phyloP scores from a whole-genome alignment of 2,888 invertebrate species.

The Nudaria mundana region DNA sequence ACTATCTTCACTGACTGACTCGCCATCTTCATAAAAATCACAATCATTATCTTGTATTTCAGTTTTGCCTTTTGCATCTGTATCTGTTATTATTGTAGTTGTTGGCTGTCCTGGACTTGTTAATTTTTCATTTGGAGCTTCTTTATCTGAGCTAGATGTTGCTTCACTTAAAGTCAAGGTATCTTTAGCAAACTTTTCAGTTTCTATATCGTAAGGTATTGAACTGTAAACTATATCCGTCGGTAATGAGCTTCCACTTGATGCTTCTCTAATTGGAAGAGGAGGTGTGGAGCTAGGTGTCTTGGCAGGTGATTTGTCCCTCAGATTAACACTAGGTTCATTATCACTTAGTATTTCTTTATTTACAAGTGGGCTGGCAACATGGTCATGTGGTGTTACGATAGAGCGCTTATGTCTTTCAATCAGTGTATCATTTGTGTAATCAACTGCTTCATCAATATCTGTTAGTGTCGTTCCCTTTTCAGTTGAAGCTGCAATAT shows the following conservation, averaged over 20 bases:
- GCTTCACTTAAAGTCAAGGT: conserved; percentile 1
- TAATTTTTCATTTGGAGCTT: not conserved
- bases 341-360: conserved; percentile 5
- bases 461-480: not conserved
- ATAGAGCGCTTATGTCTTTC: too few relatives aligned
- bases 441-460: not conserved
- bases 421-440: too few relatives aligned
- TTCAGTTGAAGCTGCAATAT: too few relatives aligned
- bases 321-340: not conserved
- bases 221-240: not conserved
- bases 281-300: not conserved
- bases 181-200: too few relatives aligned
- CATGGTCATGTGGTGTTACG: conserved; percentile 1
- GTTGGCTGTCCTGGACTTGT: not conserved
- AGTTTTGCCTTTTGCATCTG: conserved; percentile 2
- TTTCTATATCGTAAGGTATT: too few relatives aligned
- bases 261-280: too few relatives aligned
- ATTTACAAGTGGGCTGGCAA: conserved; percentile 1
- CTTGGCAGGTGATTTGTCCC: conserved; percentile 1
- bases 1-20: conserved; percentile 36
- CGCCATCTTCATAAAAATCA: conserved; percentile 34
- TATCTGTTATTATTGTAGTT: not conserved
- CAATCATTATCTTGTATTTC: conserved; percentile 12
- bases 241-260: conserved; percentile 2
- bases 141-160: not conserved